Percentiles rank a stretch among this genome's conserved stretches.
Evolutionary conservation across 2,113 vertebrate species (phyloP).

Genomic region (Amblyornis subalaris): DNA sequence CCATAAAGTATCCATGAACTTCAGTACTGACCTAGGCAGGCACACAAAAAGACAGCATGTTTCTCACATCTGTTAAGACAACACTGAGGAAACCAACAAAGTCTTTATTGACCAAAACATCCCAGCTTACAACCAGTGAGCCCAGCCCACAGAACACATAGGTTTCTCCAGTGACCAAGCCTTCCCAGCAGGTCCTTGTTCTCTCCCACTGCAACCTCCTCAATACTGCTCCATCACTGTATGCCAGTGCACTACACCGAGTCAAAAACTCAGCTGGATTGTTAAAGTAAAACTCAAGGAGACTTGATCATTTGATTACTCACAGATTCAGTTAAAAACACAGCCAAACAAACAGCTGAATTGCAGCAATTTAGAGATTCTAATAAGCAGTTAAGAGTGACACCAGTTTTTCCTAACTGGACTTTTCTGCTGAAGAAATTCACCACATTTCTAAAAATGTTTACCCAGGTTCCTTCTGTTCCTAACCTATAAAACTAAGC

Average conservation of each 20-base stretch:
- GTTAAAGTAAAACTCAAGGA: background rate
- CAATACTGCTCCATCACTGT: background rate
- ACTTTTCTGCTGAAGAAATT: background rate
- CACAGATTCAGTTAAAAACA: background rate
- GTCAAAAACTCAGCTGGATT: background rate
- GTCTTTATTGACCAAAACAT: background rate
- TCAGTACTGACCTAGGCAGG: background rate
- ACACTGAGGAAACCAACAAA: background rate
- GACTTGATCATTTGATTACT: background rate
- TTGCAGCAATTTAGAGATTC: background rate
- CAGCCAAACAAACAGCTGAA: background rate
- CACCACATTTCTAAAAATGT: background rate
- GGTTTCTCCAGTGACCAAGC: background rate
- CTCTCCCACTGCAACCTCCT: background rate
- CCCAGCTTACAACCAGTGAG: background rate
- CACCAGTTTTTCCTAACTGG: background rate
- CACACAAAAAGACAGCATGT: background rate
- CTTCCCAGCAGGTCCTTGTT: background rate
- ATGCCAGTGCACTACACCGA: fast-evolving
- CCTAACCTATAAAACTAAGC: background rate
- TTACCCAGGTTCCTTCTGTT: background rate
- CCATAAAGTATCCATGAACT: background rate
- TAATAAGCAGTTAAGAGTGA: background rate
- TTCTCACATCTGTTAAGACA: background rate
- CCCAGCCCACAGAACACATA: fast-evolving